Evolutionary conservation across 2,797 vertebrate species (phyloP).

Genomic region (Hemibagrus guttatus): DNA sequence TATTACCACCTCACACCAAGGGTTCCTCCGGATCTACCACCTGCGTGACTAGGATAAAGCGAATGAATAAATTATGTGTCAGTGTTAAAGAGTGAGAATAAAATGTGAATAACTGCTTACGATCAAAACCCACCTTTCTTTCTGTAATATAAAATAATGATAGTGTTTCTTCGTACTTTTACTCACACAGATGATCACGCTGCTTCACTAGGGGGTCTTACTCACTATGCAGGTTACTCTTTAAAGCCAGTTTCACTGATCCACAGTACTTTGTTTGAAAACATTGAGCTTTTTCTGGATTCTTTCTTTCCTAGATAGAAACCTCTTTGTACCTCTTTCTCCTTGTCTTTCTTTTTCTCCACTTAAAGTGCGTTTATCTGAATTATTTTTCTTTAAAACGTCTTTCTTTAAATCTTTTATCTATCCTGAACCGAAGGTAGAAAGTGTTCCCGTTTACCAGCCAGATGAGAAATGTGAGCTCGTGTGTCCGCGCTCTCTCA

Average conservation of each 20-base stretch:
- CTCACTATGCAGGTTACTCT: background rate
- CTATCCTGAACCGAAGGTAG: background rate
- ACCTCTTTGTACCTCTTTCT: background rate
- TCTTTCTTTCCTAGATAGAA: background rate
- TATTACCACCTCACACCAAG: background rate
- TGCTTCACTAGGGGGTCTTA: background rate
- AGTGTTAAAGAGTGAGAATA: slow-evolving; percentile 12
- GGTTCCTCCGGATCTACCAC: background rate
- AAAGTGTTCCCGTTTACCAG: background rate
- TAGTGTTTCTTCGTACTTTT: background rate
- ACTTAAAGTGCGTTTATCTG: too few species aligned
- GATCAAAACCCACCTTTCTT: background rate
- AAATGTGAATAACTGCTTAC: slow-evolving; percentile 17
- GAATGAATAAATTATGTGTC: background rate
- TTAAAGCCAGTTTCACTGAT: background rate
- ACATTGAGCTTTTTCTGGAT: background rate
- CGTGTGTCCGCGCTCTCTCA: background rate
- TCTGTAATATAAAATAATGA: background rate
- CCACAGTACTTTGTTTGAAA: background rate
- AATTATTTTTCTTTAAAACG: background rate
- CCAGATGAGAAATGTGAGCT: background rate
- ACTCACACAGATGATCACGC: background rate
- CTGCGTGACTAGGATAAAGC: background rate
- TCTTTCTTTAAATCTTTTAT: background rate
- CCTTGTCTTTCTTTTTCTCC: background rate